These are phyloP conservation scores for Chelonoidis abingdonii DNA, from an alignment of 2,113 vertebrate genomes.

Conservation along the genomic window DNA sequence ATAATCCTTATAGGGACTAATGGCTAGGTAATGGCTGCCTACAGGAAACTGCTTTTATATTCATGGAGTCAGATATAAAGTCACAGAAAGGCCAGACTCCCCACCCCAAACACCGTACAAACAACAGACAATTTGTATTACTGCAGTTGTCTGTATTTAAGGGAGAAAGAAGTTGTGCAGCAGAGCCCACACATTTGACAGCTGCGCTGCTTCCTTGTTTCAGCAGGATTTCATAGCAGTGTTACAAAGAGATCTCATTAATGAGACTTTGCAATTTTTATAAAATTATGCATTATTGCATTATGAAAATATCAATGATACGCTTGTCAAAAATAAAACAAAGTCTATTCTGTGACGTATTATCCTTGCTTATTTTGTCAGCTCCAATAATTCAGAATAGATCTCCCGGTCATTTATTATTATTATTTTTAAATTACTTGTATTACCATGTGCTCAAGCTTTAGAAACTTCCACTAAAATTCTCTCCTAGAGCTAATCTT, in stretches of 20 bases:
- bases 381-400: not conserved
- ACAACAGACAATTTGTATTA: not conserved
- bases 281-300: not conserved
- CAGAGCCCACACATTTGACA: not conserved
- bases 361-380: not conserved
- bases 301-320: not conserved
- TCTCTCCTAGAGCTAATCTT: not conserved
- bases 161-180: not conserved
- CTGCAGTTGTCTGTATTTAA: not conserved
- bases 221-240: not conserved
- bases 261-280: not conserved
- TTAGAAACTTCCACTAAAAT: not conserved
- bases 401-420: not conserved
- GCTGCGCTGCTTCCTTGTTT: not conserved
- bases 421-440: not conserved
- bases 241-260: not conserved
- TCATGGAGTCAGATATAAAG: not conserved
- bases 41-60: not conserved
- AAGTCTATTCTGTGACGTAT: not conserved
- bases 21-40: not conserved
- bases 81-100: not conserved
- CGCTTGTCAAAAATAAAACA: slow-evolving; percentile 17
- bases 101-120: not conserved
- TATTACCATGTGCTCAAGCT: not conserved
- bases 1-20: not conserved